phyloP scores from a whole-genome alignment of 64 coral and sea anemone genomes.

The Montipora capricornis region DNA sequence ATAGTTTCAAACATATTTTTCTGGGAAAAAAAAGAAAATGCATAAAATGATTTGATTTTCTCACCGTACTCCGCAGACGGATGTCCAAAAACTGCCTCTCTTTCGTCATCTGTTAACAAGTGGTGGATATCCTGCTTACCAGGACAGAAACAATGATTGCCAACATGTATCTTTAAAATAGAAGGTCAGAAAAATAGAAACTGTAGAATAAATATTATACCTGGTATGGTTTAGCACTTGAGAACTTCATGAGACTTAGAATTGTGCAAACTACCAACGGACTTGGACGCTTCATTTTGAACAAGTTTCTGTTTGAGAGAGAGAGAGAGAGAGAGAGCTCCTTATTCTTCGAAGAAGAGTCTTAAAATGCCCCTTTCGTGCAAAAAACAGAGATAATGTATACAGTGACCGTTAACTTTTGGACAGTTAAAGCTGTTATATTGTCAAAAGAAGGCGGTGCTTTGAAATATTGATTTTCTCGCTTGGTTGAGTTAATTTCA shows the following conservation, averaged over 20 bases:
- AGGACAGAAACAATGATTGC: not conserved
- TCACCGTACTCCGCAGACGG: slow-evolving; percentile 36
- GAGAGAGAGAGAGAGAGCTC: not conserved
- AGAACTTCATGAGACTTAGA: not conserved
- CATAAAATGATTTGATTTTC: not conserved
- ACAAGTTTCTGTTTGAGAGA: not conserved
- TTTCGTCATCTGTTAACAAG: slow-evolving; percentile 21
- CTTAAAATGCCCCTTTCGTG: not conserved
- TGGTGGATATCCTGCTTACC: slow-evolving; percentile 2
- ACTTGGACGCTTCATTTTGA: slow-evolving; percentile 16
- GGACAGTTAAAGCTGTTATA: too few relatives aligned
- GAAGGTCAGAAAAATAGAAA: not conserved
- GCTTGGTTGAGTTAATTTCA: too few relatives aligned
- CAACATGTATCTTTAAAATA: too few relatives aligned
- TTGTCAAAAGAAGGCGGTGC: too few relatives aligned
- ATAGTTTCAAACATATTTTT: not conserved
- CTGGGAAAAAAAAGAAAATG: not conserved
- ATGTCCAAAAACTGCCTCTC: slow-evolving; percentile 38
- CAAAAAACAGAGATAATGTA: too few relatives aligned
- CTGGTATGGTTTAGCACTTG: slow-evolving; percentile 25
- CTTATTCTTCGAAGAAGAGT: not conserved
- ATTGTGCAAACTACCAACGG: not conserved
- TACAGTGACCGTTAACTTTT: too few relatives aligned
- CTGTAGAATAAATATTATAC: not conserved
- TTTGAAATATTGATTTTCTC: too few relatives aligned